Base-by-base conservation (phyloP, 2,888 invertebrate genomes). In the Horisme vitalbata region DNA sequence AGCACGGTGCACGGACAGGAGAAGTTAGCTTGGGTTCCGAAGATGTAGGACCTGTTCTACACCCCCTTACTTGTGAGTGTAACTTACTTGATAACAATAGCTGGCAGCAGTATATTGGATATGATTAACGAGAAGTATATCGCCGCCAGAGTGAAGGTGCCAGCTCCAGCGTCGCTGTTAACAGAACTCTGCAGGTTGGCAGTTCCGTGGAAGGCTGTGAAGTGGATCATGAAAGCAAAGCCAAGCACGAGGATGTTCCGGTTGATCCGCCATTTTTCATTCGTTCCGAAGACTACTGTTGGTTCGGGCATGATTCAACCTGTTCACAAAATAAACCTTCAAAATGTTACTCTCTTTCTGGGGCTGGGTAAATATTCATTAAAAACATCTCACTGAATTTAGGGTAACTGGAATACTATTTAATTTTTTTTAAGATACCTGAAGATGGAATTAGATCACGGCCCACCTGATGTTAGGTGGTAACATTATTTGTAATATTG, bases 131-230 rank as follows among this genome's bases (percentile, higher is more conserved):
- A 94, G 37, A 94, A 95, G 80, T 98, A 98, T 57, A 98, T 94
- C 3, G 96, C 93, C 0, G 96, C 94, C 36, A 97, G 81, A 0
- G 96, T 96, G 59, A 94, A 94, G 1, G 96, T 94, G 2, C 97
- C 97, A 1, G 97, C 88, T 0, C 96, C 95, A 1, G 93, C 94
- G 65, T 95, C 94, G 10, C 94, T 93, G 79, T 97, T 96, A 41
- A 97, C 92, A 0, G 96, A 96, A 72, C 96, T 96, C 82, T 95
- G 95, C 26, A 95, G 88, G 79, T 95, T 95, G 35, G 95, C 94
- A 1, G 95, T 93, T 3, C 95, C 95, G 82, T 95, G 96, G 79
- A 97, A 98, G 3, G 97, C 97, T 1, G 97, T 98, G 84, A 98
- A 96, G 60, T 96, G 95, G 61, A 97, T 92, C 93, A 97, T 95